Evolutionary conservation across 2,797 vertebrate genomes (phyloP).

Genomic region (Sebastes kiyomatsui): DNA sequence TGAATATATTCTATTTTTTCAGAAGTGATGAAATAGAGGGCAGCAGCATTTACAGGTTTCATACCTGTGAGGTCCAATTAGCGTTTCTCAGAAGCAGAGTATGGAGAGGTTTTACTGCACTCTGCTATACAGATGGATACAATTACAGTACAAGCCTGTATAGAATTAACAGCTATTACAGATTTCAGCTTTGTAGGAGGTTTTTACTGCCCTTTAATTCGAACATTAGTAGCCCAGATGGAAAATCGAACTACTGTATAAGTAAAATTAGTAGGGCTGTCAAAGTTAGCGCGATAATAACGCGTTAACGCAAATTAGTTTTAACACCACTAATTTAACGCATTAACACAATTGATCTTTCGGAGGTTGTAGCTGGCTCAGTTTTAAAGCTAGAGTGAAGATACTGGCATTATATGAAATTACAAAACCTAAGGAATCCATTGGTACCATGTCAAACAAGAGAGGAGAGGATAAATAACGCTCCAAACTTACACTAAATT

Average conservation of each 20-base stretch:
- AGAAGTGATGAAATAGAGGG: conserved; percentile 14
- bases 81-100: not conserved
- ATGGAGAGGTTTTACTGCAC: not conserved
- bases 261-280: no score
- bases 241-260: not conserved
- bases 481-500: no score
- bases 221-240: not conserved
- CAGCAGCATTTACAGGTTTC: not conserved
- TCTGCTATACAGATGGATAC: not conserved
- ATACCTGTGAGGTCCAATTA: not conserved
- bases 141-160: not conserved
- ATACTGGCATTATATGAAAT: no score
- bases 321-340: no score
- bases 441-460: no score
- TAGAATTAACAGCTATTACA: conserved; percentile 4
- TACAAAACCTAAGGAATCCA: no score
- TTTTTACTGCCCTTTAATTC: not conserved
- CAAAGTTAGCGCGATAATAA: no score
- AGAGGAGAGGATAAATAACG: no score
- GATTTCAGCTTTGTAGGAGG: not conserved
- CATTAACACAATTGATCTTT: no score
- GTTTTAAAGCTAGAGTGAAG: no score
- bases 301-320: no score
- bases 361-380: no score
- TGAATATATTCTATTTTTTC: not conserved